Conservation (phyloP, 2,888 invertebrate genomes). For the Diadromus collaris region DNA sequence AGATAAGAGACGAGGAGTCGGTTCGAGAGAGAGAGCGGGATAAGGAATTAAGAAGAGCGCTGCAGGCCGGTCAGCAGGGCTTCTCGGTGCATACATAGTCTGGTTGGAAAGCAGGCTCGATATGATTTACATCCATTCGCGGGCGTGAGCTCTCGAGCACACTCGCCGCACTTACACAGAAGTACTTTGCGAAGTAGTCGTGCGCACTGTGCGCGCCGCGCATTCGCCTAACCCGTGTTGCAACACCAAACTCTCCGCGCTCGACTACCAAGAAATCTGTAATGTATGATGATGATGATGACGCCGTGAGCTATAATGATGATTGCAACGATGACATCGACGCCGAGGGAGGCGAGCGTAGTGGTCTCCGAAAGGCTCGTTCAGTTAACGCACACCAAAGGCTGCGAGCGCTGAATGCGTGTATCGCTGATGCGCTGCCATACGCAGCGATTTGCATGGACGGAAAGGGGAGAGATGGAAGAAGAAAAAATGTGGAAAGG, state of each 20-base stretch:
- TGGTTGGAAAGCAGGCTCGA: constrained; percentile 53
- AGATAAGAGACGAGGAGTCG: constrained; percentile 49
- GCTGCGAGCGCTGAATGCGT: constrained; percentile 14
- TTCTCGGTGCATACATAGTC: constrained; percentile 11
- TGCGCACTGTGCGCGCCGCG: constrained; percentile 3
- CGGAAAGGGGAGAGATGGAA: constrained; percentile 12
- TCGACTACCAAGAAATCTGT: constrained; percentile 49
- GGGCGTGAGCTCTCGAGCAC: constrained; percentile 44
- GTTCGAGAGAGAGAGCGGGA: constrained; percentile 42
- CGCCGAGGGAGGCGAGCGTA: constrained; percentile 10
- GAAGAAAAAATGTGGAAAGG: constrained; percentile 9
- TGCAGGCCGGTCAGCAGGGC: constrained; percentile 41
- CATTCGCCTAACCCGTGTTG: constrained; percentile 14
- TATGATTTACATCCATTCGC: constrained; percentile 65
- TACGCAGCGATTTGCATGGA: constrained; percentile 25
- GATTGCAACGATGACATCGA: constrained; percentile 59
- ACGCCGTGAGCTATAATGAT: constrained; percentile 57
- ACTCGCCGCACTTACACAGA: constrained; percentile 48
- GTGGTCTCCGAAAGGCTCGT: constrained; percentile 31
- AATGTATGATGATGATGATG: constrained; percentile 59
- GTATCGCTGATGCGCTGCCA: constrained; percentile 14
- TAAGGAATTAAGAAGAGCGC: constrained; percentile 60
- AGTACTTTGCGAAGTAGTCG: constrained; percentile 7
- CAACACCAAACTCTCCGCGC: constrained; percentile 30
- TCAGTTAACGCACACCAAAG: constrained; percentile 48